These are phyloP conservation scores for Orthonyx spaldingii DNA, from an alignment of 2,113 vertebrate genomes.

Conservation along the genomic window DNA sequence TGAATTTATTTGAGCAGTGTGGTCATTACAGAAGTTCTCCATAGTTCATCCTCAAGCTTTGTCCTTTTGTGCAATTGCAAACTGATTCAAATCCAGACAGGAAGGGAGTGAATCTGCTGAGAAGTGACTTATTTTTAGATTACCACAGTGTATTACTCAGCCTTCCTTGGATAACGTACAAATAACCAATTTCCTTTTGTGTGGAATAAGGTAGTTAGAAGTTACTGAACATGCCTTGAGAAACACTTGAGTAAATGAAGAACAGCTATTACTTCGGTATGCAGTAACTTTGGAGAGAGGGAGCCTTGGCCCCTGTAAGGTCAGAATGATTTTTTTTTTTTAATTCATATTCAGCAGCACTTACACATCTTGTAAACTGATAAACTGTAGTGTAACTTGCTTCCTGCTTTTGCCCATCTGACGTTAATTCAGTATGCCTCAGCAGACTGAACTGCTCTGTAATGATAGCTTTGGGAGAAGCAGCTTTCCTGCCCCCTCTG, in stretches of 20 bases:
- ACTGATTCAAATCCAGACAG: conserved; percentile 56
- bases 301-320: conserved; percentile 53
- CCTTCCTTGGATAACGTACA: conserved; percentile 52
- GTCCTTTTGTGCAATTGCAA: conserved; percentile 26
- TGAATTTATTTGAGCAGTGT: not conserved
- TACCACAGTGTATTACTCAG: conserved; percentile 45
- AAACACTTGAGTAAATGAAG: conserved; percentile 5
- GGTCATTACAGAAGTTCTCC: not conserved
- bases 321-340: conserved; percentile 53
- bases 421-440: conserved; percentile 7
- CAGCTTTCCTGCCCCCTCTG: not conserved
- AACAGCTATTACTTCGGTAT: conserved; percentile 2
- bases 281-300: conserved; percentile 37
- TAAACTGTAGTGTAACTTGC: not conserved
- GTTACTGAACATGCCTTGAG: conserved; percentile 1
- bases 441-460: not conserved
- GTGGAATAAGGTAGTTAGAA: conserved; percentile 20
- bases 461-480: not conserved
- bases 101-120: conserved; percentile 68
- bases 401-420: conserved; percentile 29
- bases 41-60: conserved; percentile 2
- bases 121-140: conserved; percentile 62
- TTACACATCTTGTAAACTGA: not conserved
- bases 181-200: conserved; percentile 51
- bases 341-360: not conserved